These are phyloP conservation scores for Oopsacas minuta DNA, from an alignment of 37 sponge, comb jelly and placozoan species.

Conservation along the genomic window DNA sequence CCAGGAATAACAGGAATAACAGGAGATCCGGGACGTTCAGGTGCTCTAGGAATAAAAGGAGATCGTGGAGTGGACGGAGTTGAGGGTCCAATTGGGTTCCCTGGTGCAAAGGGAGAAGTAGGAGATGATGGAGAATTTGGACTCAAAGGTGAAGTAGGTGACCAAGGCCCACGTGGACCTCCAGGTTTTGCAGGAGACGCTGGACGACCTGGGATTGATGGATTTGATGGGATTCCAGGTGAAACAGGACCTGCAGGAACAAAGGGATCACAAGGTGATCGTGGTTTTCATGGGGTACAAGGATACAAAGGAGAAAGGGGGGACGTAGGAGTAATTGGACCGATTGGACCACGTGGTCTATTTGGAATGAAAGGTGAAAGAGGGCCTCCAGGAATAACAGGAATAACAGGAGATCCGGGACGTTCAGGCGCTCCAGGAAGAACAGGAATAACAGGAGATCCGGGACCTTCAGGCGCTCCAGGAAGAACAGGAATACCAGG, in stretches of 20 bases:
- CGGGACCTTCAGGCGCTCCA: background rate
- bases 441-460: background rate
- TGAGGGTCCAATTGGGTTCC: background rate
- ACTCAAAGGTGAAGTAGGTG: background rate
- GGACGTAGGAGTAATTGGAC: background rate
- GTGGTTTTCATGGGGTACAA: background rate
- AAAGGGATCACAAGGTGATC: background rate
- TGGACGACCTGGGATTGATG: background rate
- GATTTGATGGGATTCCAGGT: background rate
- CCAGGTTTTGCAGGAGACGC: background rate
- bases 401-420: no score
- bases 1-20: background rate
- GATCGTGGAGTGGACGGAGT: background rate
- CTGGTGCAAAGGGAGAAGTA: background rate
- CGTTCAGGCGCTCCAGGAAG: background rate
- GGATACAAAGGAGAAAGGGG: background rate
- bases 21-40: background rate
- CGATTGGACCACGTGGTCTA: background rate
- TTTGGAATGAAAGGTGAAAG: background rate
- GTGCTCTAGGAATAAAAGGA: background rate
- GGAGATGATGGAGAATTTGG: background rate
- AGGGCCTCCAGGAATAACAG: background rate
- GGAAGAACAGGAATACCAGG: background rate
- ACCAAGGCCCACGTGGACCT: background rate
- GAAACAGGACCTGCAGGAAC: background rate